A percentile compares a stretch with the other conserved stretches of the same genome.
Conservation (phyloP, 2,113 vertebrate species). For the Tachysurus fulvidraco region DNA sequence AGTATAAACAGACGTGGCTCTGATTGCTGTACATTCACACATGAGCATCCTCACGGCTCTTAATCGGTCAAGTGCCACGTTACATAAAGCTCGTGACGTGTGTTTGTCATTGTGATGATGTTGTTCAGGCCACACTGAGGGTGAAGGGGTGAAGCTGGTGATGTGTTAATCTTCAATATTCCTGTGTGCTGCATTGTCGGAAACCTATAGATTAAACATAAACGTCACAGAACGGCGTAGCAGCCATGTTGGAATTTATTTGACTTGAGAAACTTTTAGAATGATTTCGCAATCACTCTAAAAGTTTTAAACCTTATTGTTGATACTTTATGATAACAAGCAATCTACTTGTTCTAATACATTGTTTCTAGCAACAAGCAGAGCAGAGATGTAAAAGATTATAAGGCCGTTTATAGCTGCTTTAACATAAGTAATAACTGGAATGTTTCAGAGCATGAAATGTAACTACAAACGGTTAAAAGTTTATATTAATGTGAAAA, state of each 20-base stretch:
- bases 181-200: not conserved
- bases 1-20: not conserved
- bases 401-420: not conserved
- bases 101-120: not conserved
- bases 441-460: not conserved
- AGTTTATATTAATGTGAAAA: not conserved
- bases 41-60: not conserved
- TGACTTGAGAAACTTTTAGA: not conserved
- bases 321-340: not conserved
- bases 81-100: constrained; percentile 12
- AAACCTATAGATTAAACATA: not conserved
- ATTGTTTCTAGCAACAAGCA: not conserved
- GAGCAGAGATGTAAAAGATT: not conserved
- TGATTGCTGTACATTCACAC: not conserved
- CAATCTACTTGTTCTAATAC: not conserved
- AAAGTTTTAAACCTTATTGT: not conserved
- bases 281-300: not conserved
- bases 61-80: not conserved
- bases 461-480: not conserved
- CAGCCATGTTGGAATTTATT: not conserved
- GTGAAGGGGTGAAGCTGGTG: not conserved
- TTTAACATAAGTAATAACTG: not conserved
- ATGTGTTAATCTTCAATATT: not conserved
- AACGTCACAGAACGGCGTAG: not conserved
- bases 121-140: not conserved